Conservation (phyloP, 37 sponge, comb jelly and placozoan species). For the Axinella damicornis region DNA sequence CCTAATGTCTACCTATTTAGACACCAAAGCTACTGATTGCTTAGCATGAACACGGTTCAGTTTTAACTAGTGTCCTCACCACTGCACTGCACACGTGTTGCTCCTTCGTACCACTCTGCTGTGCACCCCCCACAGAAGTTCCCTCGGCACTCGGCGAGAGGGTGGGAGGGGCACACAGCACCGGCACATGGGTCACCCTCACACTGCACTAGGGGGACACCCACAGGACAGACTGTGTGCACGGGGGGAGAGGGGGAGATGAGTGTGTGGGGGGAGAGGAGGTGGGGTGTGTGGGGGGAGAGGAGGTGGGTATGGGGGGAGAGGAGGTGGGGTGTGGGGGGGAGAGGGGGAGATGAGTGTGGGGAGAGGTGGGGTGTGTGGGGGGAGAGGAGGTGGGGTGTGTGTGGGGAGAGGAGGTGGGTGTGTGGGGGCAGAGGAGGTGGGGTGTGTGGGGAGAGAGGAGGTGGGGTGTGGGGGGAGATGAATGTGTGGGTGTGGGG, state of each 20-base stretch:
- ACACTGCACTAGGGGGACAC: slow-evolving; percentile 75
- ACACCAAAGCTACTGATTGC: too few relatives aligned
- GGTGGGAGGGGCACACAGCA: slow-evolving; percentile 84
- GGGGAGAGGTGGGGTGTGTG: too few relatives aligned
- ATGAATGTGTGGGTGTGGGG: too few relatives aligned
- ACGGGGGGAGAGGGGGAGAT: neutral
- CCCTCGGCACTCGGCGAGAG: slow-evolving; percentile 60
- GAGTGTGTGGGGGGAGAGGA: neutral
- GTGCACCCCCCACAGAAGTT: slow-evolving; percentile 83
- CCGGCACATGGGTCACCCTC: slow-evolving; percentile 77
- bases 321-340: too few relatives aligned
- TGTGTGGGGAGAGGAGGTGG: too few relatives aligned
- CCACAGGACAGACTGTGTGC: slow-evolving; percentile 71
- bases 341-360: too few relatives aligned
- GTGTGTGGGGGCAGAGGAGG: too few relatives aligned
- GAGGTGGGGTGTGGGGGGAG: too few relatives aligned
- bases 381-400: too few relatives aligned
- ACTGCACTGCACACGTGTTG: slow-evolving; percentile 43
- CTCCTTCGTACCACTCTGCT: slow-evolving; percentile 73
- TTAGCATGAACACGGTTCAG: too few relatives aligned
- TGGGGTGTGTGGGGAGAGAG: too few relatives aligned
- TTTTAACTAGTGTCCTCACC: slow-evolving; percentile 20
- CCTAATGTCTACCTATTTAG: too few relatives aligned
- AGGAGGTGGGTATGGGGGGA: slow-evolving; percentile 6
- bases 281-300: slow-evolving; percentile 10